Evolutionary conservation across 2,888 invertebrate genomes (phyloP), one percentile per base, ranked within the genome.

Genomic region (Sycophila texana): DNA sequence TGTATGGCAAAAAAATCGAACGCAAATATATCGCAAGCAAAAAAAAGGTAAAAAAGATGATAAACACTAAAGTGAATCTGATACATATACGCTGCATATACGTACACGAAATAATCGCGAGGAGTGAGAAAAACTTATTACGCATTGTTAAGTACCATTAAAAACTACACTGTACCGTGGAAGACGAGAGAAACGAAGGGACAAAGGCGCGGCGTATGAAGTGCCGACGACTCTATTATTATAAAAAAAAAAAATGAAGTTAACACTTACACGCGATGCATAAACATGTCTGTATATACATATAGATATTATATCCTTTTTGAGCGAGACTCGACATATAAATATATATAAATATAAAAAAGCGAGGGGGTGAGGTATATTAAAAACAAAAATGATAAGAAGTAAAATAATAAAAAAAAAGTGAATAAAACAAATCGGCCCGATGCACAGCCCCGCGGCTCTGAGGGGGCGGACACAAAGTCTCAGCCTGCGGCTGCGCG

Each of bases 231-330:
- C 53, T 53, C 53, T 3, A 53, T 4, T 53, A 51, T 14, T 10
- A 51, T 4, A 0, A 22, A 30, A 60, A 60, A 60, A 60, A 18
- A 16, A 67, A 67, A 67, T 22, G 26, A 26, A 26, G 39, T 39
- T 49, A 75, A 51, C 30, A 53, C 14, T 39, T 73, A 63, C 53
- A 39, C 22, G 72, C 72, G 71, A 57, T n/a, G 63, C 61, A 68
- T 68, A 39, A 39, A 65, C 51, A 74, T 78, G 68, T 74, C 67
- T 79, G 65, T 79, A 79, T 58, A 74, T 79, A 71, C 20, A 61
- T 67, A 76, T 74, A 10, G 47, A 63, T 55, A 60, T 75, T 73
- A 73, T 70, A 77, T 58, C 77, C 63, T 67, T 39, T 73, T 78
- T 63, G 70, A 70, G 51, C 51, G 70, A 63, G 70, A 79, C 79